phyloP scores from a whole-genome alignment of 2,113 vertebrate species.

The Tetrax tetrax region DNA sequence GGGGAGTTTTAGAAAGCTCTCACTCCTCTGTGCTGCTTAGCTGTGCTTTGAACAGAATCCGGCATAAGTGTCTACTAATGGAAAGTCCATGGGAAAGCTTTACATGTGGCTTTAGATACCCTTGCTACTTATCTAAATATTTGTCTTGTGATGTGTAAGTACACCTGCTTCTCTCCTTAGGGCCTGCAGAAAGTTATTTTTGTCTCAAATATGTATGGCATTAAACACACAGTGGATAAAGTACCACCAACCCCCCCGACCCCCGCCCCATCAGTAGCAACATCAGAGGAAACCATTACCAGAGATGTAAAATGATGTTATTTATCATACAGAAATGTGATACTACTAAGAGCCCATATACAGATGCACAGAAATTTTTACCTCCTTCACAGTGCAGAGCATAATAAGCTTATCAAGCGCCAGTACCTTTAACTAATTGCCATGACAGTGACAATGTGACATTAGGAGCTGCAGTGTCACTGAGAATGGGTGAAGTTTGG shows the following conservation, averaged over 20 bases:
- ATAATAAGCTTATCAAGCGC: neutral
- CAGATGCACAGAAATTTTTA: neutral
- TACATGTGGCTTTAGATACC: neutral
- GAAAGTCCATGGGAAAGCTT: neutral
- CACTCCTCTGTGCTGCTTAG: neutral
- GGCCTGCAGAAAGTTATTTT: neutral
- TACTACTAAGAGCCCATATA: neutral
- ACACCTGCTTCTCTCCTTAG: neutral
- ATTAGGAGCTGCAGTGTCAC: neutral
- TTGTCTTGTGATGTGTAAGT: neutral
- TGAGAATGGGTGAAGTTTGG: neutral
- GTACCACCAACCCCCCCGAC: neutral
- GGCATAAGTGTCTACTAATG: neutral
- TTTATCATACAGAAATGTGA: neutral
- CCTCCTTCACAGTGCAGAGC: neutral
- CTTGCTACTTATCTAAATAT: neutral
- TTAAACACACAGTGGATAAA: neutral
- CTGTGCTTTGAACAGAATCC: conserved; percentile 29
- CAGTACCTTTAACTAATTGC: neutral
- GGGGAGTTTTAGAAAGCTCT: conserved; percentile 5
- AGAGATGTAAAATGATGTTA: neutral
- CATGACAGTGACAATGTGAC: neutral
- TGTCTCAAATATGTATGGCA: neutral
- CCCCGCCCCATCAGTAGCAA: neutral
- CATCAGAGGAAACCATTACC: neutral